Evolutionary conservation across 2,888 invertebrate species (phyloP).

Genomic region (Caenorhabditis angaria): DNA sequence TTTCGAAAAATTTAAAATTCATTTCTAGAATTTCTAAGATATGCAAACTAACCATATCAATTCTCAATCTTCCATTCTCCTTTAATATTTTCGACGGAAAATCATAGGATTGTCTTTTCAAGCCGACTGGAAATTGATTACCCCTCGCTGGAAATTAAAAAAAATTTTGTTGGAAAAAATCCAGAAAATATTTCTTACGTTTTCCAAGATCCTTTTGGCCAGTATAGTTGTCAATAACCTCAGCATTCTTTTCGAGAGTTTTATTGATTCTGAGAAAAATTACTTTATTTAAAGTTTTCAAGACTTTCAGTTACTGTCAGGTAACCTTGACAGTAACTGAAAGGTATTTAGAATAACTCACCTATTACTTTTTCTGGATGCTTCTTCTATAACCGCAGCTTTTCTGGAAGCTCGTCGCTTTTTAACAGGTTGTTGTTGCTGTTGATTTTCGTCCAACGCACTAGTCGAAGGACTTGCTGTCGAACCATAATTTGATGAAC

Average conservation of each 20-base stretch:
- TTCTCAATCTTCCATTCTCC: constrained; percentile 9
- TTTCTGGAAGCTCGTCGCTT: neutral
- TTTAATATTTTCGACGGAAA: neutral
- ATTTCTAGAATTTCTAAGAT: no score
- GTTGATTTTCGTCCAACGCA: neutral
- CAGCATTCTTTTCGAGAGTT: neutral
- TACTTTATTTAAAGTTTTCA: neutral
- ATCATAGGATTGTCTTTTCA: neutral
- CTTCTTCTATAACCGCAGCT: neutral
- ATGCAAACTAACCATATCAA: constrained; percentile 22
- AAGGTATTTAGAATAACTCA: neutral
- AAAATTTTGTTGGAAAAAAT: neutral
- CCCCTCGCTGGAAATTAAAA: constrained; percentile 11
- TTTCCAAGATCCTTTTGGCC: neutral
- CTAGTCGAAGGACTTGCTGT: neutral
- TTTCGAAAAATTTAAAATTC: no score
- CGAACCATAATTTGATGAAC: neutral
- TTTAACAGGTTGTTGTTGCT: neutral
- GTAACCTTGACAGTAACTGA: no score
- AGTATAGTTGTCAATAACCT: constrained; percentile 8
- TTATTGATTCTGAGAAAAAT: constrained; percentile 9
- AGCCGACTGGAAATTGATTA: constrained; percentile 11
- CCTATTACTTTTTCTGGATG: constrained; percentile 3
- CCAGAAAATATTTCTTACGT: neutral
- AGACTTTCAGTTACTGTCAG: neutral